These are phyloP conservation scores for Dasyornis broadbenti DNA, from an alignment of 2,113 vertebrate species.

Conservation along the genomic window DNA sequence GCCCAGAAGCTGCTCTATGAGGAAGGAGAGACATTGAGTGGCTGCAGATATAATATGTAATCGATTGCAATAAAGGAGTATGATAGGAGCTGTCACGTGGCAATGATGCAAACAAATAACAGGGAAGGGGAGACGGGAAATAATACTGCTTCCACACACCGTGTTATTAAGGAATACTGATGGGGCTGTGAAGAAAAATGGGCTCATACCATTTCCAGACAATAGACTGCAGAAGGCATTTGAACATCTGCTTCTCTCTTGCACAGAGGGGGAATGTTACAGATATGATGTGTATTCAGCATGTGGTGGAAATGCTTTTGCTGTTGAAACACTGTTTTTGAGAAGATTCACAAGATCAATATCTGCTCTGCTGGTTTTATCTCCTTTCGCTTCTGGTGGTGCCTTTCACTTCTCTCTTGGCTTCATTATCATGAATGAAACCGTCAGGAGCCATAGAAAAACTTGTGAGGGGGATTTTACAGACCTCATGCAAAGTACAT, in stretches of 20 bases:
- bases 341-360: background rate
- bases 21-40: background rate
- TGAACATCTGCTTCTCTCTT: background rate
- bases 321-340: background rate
- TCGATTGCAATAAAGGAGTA: background rate
- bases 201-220: background rate
- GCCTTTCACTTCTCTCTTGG: background rate
- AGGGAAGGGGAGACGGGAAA: background rate
- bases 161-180: background rate
- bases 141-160: background rate
- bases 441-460: background rate
- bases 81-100: background rate
- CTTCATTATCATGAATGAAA: background rate
- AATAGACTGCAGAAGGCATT: constrained; percentile 1
- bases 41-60: background rate
- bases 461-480: background rate
- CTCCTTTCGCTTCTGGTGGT: background rate
- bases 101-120: background rate
- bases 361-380: background rate
- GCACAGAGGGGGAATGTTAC: background rate
- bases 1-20: background rate
- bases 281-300: background rate
- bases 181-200: background rate
- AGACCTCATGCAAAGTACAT: background rate
- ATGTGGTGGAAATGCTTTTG: background rate